Percentiles rank a stretch among this genome's conserved stretches.
These are phyloP conservation scores for Nylanderia fulva DNA, from an alignment of 1,140 invertebrate species.

Conservation along the genomic window DNA sequence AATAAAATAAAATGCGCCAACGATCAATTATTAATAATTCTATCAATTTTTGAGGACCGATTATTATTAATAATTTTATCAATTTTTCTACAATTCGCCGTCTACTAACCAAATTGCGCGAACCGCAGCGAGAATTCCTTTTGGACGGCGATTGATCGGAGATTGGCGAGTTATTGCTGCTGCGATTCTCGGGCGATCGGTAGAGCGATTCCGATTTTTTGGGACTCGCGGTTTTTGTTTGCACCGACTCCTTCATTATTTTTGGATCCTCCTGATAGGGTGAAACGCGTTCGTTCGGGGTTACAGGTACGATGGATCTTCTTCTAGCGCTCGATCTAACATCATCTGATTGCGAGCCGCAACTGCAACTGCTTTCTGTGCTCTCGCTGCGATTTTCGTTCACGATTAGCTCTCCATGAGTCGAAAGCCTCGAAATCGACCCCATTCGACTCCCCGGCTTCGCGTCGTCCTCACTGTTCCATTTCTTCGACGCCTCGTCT, in stretches of 20 bases:
- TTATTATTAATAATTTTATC: not conserved
- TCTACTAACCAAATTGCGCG: slow-evolving; percentile 61
- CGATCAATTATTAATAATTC: not conserved
- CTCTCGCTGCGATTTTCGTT: slow-evolving; percentile 31
- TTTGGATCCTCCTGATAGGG: slow-evolving; percentile 27
- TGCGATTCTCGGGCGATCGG: slow-evolving; percentile 37
- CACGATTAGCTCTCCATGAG: not conserved
- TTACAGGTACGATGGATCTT: slow-evolving; percentile 33
- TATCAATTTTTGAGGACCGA: not conserved
- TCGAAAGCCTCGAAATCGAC: slow-evolving; percentile 13
- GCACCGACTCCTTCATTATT: slow-evolving; percentile 15
- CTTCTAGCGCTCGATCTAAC: not conserved
- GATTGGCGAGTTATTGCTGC: slow-evolving; percentile 18
- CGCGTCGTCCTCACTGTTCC: slow-evolving; percentile 67
- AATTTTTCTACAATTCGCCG: not conserved
- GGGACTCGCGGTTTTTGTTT: slow-evolving; percentile 2
- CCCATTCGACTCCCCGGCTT: slow-evolving; percentile 11
- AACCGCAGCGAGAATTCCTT: slow-evolving; percentile 31
- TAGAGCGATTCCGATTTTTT: slow-evolving; percentile 36
- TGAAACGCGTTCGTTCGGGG: slow-evolving; percentile 10
- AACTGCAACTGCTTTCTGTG: slow-evolving; percentile 10
- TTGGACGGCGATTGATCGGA: slow-evolving; percentile 33
- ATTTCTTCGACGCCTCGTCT: slow-evolving; percentile 61
- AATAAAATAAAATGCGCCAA: not conserved
- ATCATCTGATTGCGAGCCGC: not conserved